These are phyloP conservation scores for Bilobella aurantiaca DNA, from an alignment of 1,140 invertebrate genomes.

Conservation along the genomic window DNA sequence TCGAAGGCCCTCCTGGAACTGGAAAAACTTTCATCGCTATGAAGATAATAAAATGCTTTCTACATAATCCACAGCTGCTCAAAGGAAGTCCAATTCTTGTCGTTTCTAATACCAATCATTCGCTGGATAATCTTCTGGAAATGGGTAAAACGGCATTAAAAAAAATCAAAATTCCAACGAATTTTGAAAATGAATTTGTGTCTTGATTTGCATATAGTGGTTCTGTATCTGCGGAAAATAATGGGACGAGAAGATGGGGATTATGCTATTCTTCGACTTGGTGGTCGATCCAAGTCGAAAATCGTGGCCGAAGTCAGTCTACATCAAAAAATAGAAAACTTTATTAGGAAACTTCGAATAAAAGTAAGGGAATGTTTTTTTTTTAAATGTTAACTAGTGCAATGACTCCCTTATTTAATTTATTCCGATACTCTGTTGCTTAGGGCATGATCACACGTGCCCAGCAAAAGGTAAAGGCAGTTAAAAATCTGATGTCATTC, in stretches of 20 bases:
- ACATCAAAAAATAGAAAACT: background rate
- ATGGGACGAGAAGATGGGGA: constrained; percentile 14
- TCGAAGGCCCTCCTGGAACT: constrained; percentile 65
- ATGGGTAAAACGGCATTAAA: constrained; percentile 45
- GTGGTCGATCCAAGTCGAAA: constrained; percentile 56
- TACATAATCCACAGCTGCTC: background rate
- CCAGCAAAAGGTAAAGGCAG: too few species aligned
- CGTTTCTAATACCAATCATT: constrained; percentile 76
- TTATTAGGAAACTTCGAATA: background rate
- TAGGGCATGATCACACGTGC: too few species aligned
- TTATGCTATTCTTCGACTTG: constrained; percentile 54
- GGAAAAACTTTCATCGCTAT: constrained; percentile 64
- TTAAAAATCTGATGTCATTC: too few species aligned
- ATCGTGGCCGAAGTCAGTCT: constrained; percentile 3
- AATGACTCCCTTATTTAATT: background rate
- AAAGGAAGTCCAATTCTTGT: constrained; percentile 52
- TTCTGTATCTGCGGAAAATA: background rate
- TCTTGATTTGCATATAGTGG: background rate
- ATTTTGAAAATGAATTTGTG: background rate
- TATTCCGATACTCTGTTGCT: too few species aligned
- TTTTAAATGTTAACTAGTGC: background rate
- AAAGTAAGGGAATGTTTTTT: background rate
- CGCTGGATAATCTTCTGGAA: constrained; percentile 75
- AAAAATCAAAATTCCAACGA: background rate
- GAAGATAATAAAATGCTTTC: constrained; percentile 3